phyloP scores from a whole-genome alignment of 2,797 vertebrate genomes.

The Sebastes melanostomus region DNA sequence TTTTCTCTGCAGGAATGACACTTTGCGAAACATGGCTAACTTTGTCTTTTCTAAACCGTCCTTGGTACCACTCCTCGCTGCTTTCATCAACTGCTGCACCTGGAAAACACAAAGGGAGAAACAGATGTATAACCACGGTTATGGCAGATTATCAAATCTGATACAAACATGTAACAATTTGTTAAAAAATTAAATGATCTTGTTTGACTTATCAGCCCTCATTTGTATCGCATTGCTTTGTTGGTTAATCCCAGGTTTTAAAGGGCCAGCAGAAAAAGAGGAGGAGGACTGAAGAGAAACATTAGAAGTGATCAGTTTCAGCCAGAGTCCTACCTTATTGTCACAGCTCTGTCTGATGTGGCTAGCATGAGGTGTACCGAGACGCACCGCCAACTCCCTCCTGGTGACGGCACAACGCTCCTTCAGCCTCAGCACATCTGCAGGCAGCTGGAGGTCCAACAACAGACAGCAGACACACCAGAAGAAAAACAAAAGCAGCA shows the following conservation, averaged over 20 bases:
- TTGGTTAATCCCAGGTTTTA: background rate
- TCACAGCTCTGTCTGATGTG: conserved; percentile 90
- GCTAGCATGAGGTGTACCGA: conserved; percentile 85
- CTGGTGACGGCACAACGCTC: conserved; percentile 88
- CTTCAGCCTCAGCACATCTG: conserved; percentile 88
- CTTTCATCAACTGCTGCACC: conserved; percentile 94
- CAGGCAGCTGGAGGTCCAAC: conserved; percentile 82
- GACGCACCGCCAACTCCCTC: conserved; percentile 86
- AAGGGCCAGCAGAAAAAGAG: background rate
- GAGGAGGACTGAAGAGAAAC: background rate
- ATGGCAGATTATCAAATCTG: background rate
- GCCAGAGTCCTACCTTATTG: conserved; percentile 83
- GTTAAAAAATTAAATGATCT: background rate
- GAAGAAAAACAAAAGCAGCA: background rate
- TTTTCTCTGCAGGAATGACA: conserved; percentile 89
- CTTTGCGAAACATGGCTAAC: conserved; percentile 89
- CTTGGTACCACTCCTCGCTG: conserved; percentile 88
- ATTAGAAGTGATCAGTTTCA: no score
- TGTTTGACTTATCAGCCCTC: background rate
- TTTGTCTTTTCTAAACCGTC: conserved; percentile 90
- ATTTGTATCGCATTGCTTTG: background rate
- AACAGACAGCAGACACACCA: background rate
- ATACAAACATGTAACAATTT: background rate
- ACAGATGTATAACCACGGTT: background rate
- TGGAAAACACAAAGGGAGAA: conserved; percentile 46